These are phyloP conservation scores for Drosophila cardini DNA, from an alignment of 1,140 invertebrate species.

Conservation along the genomic window DNA sequence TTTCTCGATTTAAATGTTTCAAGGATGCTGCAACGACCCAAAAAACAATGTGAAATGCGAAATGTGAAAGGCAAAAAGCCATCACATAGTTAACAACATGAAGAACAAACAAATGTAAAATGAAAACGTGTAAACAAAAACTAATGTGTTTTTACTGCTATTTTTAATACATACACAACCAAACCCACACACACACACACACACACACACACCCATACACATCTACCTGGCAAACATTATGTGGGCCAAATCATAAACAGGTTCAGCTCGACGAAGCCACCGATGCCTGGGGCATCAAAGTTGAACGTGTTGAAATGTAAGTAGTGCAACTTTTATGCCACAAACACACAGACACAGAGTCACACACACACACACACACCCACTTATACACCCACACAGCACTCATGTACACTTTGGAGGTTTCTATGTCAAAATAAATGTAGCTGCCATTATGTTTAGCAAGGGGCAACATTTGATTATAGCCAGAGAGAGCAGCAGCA, in stretches of 20 bases:
- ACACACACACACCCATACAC: constrained; percentile 22
- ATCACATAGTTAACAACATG: constrained; percentile 78
- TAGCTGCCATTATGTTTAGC: constrained; percentile 44
- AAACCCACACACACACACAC: constrained; percentile 18
- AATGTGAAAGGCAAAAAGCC: constrained; percentile 53
- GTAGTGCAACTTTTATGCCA: constrained; percentile 84
- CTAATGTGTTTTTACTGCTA: constrained; percentile 82
- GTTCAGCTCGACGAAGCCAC: constrained; percentile 95
- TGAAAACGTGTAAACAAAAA: constrained; percentile 73
- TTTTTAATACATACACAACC: constrained; percentile 60
- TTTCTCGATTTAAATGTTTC: constrained; percentile 52
- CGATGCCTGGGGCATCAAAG: constrained; percentile 98
- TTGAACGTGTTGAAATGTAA: constrained; percentile 98
- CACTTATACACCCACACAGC: constrained; percentile 28
- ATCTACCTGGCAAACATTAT: constrained; percentile 46
- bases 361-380: constrained; percentile 17
- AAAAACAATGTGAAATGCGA: constrained; percentile 50
- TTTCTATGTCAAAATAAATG: constrained; percentile 73
- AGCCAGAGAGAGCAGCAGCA: constrained; percentile 23
- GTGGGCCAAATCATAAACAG: constrained; percentile 86
- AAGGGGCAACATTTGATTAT: constrained; percentile 32
- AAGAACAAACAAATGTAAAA: constrained; percentile 43
- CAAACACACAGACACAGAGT: constrained; percentile 12
- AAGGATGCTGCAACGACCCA: constrained; percentile 76
- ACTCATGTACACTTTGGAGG: constrained; percentile 34